Evolutionary conservation across 2,113 vertebrate species (phyloP).

Genomic region (Zosterops pallidus): DNA sequence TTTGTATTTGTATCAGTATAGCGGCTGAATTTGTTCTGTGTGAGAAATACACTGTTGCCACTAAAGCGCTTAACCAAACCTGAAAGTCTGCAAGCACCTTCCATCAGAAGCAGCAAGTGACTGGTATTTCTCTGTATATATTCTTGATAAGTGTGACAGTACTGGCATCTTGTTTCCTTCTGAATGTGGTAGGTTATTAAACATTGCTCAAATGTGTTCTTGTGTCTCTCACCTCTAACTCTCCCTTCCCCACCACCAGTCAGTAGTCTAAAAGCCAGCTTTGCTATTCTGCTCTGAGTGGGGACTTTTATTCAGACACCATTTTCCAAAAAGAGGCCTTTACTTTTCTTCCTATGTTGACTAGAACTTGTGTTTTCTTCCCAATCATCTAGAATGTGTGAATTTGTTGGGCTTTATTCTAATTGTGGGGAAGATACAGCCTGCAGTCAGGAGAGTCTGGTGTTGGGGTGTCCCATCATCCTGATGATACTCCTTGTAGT

Average conservation of each 20-base stretch:
- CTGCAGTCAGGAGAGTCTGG: background rate
- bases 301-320: background rate
- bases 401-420: background rate
- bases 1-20: background rate
- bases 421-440: background rate
- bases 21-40: background rate
- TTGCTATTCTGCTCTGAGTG: background rate
- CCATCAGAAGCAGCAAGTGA: background rate
- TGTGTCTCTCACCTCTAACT: background rate
- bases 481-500: background rate
- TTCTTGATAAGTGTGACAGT: background rate
- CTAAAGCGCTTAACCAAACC: background rate
- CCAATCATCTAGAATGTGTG: background rate
- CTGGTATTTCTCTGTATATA: background rate
- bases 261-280: background rate
- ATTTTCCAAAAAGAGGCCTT: background rate
- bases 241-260: too few species aligned
- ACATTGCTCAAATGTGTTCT: background rate
- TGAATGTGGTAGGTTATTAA: background rate
- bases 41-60: background rate
- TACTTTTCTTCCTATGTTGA: background rate
- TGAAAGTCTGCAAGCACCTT: background rate
- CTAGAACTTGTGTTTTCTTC: background rate
- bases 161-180: background rate
- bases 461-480: background rate